Percentiles rank a stretch among this genome's conserved stretches.
phyloP scores from a whole-genome alignment of 1,140 invertebrate genomes.

The Drosophila arizonae region DNA sequence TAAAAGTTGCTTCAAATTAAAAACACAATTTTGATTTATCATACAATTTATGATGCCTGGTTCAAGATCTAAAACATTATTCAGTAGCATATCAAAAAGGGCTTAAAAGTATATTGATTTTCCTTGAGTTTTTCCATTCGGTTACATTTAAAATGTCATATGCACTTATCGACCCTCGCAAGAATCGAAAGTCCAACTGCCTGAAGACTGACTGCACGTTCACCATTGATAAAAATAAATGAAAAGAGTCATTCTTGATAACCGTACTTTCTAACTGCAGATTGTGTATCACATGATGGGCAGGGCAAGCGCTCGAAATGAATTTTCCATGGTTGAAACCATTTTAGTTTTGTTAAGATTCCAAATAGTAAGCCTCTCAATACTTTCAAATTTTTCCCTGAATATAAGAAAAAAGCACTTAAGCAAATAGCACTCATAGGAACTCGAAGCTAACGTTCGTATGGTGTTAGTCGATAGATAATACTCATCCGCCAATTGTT shows the following conservation, averaged over 20 bases:
- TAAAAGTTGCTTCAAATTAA: background rate
- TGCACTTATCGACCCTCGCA: constrained; percentile 10
- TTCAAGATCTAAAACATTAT: background rate
- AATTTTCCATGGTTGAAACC: too few relatives aligned
- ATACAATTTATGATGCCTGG: background rate
- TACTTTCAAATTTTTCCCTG: too few relatives aligned
- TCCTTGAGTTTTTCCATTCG: too few relatives aligned
- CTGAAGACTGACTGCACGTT: constrained; percentile 4
- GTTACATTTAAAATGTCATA: too few relatives aligned
- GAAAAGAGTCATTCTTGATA: constrained; percentile 33
- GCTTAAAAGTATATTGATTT: background rate
- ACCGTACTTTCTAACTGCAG: constrained; percentile 11
- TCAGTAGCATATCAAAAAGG: background rate
- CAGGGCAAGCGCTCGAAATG: background rate
- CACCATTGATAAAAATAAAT: constrained; percentile 35
- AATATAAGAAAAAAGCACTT: too few relatives aligned
- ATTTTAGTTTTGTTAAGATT: too few relatives aligned
- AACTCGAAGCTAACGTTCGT: background rate
- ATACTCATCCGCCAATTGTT: constrained; percentile 4
- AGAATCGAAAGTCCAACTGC: constrained; percentile 2
- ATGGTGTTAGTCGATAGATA: background rate
- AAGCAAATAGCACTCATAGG: too few relatives aligned
- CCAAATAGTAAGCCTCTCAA: too few relatives aligned
- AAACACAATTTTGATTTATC: background rate
- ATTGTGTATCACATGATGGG: constrained; percentile 12